A percentile compares a stretch with the other conserved stretches of the same genome.
These are phyloP conservation scores for Eclectus roratus DNA, from an alignment of 2,113 vertebrate species.

Conservation along the genomic window DNA sequence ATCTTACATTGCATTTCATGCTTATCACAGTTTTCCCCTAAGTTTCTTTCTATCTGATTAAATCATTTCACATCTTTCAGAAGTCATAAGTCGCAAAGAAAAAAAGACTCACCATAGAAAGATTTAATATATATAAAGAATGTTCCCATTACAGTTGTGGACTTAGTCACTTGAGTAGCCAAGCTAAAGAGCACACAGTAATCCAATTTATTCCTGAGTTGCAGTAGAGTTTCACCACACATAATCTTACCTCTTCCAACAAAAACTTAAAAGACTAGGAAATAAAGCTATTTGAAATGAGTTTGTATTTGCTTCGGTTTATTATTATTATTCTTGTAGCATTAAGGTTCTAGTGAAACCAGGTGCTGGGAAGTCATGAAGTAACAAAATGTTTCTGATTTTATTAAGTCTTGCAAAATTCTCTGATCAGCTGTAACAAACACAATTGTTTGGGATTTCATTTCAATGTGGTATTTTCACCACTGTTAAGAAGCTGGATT, in stretches of 20 bases:
- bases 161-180: background rate
- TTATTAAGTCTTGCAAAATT: background rate
- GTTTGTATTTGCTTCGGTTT: background rate
- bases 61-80: constrained; percentile 53
- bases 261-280: background rate
- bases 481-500: background rate
- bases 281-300: background rate
- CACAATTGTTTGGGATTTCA: background rate
- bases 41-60: constrained; percentile 46
- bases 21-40: constrained; percentile 5
- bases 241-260: background rate
- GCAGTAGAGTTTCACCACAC: background rate
- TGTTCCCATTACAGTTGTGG: background rate
- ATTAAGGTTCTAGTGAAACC: background rate
- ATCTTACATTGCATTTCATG: constrained; percentile 58
- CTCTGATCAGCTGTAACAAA: background rate
- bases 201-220: background rate
- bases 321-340: background rate
- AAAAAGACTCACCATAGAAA: background rate
- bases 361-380: background rate
- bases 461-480: background rate
- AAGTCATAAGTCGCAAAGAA: background rate
- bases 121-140: background rate
- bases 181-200: background rate
- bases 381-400: background rate